Base-by-base conservation (phyloP, 2,888 invertebrate species). In the Cyrtodaria siliqua region DNA sequence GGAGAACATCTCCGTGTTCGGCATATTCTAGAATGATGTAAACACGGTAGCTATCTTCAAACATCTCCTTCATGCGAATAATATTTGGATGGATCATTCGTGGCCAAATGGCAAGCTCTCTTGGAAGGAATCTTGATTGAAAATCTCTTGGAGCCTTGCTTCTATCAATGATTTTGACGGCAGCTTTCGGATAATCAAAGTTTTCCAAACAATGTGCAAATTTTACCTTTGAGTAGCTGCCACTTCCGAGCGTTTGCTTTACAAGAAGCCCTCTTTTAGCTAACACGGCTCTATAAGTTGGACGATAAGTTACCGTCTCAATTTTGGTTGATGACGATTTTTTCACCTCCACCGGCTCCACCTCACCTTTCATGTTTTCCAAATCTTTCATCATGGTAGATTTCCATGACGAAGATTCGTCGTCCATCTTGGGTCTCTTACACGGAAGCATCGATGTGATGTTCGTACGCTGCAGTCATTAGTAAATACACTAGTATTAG, bases 21-120 rank as follows among this genome's bases (percentile, higher is more conserved):
- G 92, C 93, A 76, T 90, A 93, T 77, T 94, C 93, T 71, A 93
- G 87, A 14, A 93, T 86, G 88, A 93, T 92, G 75, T 92, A 93
- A 4, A 92, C 89, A 16, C 89, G 78, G 64, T 88, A 57, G 73
- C 95, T 95, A 33, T 96, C 94, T 92, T 97, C 97, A 50, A 97
- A 90, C 38, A 97, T 96, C 89, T 96, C 96, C 82, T 96, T 95
- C 23, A 97, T 95, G 89, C 96, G 95, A 4, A 97, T 95, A 23
- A 97, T 95, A 91, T 97, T 96, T 0, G 96, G 96, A 91, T 97
- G 97, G 88, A 96, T 95, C 61, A 97, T 92, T 84, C 95, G 95
- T 47, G 95, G 95, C 75, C 97, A 93, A 61, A 97, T 95, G 84
- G 96, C 96, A 73, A 97, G 93, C 93, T 97, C 97, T 64, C 97